Conservation (phyloP, 2,888 invertebrate species). For the Cerastoderma edule region DNA sequence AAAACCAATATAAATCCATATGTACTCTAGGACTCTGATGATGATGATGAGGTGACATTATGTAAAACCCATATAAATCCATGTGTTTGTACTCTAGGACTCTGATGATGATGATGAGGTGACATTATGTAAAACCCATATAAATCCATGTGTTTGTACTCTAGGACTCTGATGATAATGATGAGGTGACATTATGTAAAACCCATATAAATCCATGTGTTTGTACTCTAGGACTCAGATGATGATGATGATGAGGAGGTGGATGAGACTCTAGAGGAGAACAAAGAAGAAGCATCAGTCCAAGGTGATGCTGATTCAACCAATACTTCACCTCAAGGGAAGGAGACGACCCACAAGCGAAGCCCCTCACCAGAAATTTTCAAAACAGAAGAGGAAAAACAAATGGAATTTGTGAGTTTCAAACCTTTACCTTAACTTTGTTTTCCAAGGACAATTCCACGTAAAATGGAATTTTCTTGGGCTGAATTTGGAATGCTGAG, state of each 20-base stretch:
- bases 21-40: too few relatives aligned
- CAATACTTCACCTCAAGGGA: conserved; percentile 48
- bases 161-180: conserved; percentile 82
- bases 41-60: too few relatives aligned
- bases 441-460: not conserved
- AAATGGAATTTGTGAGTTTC: conserved; percentile 78
- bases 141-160: too few relatives aligned
- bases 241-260: conserved; percentile 59
- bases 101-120: too few relatives aligned
- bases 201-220: too few relatives aligned
- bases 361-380: conserved; percentile 77
- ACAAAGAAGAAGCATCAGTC: not conserved
- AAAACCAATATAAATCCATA: too few relatives aligned
- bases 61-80: too few relatives aligned
- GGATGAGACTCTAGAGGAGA: conserved; percentile 51
- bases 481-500: not conserved
- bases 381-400: conserved; percentile 83
- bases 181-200: too few relatives aligned
- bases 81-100: too few relatives aligned
- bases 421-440: not conserved
- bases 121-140: too few relatives aligned
- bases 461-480: not conserved
- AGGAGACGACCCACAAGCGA: conserved; percentile 59
- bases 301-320: conserved; percentile 31
- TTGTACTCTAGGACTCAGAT: conserved; percentile 80